Evolutionary conservation across 2,888 invertebrate species (phyloP).

Genomic region (Agrochola litura): DNA sequence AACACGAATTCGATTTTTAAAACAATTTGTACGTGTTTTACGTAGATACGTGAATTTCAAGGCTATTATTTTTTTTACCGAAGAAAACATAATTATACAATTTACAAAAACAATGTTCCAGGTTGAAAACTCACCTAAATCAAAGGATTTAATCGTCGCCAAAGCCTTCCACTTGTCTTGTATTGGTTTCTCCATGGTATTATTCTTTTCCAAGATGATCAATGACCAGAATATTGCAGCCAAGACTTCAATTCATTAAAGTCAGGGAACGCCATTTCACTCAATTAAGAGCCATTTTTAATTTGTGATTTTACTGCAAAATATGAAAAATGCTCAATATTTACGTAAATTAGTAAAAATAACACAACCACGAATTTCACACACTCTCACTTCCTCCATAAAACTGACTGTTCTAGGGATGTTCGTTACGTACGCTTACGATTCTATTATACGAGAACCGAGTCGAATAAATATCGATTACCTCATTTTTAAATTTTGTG

Average conservation of each 20-base stretch:
- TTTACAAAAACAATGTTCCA: not conserved
- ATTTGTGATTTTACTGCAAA: constrained; percentile 31
- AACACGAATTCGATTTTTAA: not conserved
- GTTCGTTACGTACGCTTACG: not conserved
- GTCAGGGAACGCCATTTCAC: constrained; percentile 76
- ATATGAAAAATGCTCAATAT: constrained; percentile 13
- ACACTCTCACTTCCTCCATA: constrained; percentile 21
- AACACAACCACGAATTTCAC: constrained; percentile 42
- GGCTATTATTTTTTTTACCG: not conserved
- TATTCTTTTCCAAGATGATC: constrained; percentile 33
- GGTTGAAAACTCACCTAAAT: constrained; percentile 78
- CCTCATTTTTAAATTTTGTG: too few relatives aligned
- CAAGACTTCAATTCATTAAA: constrained; percentile 79
- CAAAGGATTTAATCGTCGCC: constrained; percentile 86
- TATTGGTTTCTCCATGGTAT: constrained; percentile 79
- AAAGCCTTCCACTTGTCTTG: constrained; percentile 85
- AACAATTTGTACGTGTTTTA: not conserved
- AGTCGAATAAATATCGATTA: too few relatives aligned
- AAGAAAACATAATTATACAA: not conserved
- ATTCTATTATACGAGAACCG: too few relatives aligned
- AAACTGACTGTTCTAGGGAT: constrained; percentile 30
- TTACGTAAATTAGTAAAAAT: constrained; percentile 33
- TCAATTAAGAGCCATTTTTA: constrained; percentile 63
- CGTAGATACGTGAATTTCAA: constrained; percentile 9
- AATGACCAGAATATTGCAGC: constrained; percentile 73